Conservation (phyloP, 2,888 invertebrate species). For the Clitarchus hookeri region DNA sequence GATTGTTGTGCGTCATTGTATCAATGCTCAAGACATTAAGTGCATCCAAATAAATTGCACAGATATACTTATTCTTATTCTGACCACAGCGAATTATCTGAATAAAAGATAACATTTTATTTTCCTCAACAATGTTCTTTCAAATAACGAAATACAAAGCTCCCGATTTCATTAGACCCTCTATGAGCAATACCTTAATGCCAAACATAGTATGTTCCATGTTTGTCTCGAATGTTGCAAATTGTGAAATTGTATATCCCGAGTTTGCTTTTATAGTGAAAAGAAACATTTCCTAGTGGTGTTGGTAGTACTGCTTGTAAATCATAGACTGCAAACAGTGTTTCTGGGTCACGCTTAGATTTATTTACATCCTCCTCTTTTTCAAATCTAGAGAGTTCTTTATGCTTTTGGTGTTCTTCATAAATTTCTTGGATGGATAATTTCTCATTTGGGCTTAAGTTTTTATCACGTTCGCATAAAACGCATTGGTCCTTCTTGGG, state of each 20-base stretch:
- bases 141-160: constrained; percentile 20
- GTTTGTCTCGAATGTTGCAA: background rate
- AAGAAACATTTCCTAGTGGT: too few relatives aligned
- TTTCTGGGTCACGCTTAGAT: background rate
- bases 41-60: constrained; percentile 18
- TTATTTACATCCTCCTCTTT: background rate
- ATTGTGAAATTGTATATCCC: background rate
- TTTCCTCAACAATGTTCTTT: constrained; percentile 18
- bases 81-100: constrained; percentile 17
- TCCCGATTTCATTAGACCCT: constrained; percentile 18
- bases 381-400: constrained; percentile 17
- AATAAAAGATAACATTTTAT: constrained; percentile 8
- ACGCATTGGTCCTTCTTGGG: constrained; percentile 5
- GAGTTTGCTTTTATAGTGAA: background rate
- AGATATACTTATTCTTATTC: background rate
- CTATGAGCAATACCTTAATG: constrained; percentile 10
- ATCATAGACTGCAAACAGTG: background rate
- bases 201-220: background rate
- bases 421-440: constrained; percentile 16
- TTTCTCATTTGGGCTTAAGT: constrained; percentile 11
- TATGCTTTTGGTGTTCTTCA: background rate
- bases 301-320: constrained; percentile 9
- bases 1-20: background rate
- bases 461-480: background rate
- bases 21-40: background rate